Base-by-base conservation (phyloP, 2,888 invertebrate species). In the Gandaritis pyraliata region DNA sequence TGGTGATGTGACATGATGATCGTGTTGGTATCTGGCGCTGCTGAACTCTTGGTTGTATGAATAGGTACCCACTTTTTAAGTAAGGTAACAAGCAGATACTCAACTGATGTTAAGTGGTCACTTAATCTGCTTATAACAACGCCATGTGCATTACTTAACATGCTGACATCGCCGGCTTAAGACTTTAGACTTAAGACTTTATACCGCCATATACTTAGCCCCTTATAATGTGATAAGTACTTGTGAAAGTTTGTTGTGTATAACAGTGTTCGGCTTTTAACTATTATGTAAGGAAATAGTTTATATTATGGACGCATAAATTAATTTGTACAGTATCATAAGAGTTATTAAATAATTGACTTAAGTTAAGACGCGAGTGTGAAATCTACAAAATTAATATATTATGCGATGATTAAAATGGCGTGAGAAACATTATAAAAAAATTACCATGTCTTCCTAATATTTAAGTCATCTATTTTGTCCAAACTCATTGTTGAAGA, bases 121-220 rank as follows among this genome's bases (percentile, higher is more conserved):
- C n/a, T n/a, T n/a, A n/a, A n/a, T n/a, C n/a, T n/a, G n/a, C n/a
- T n/a, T n/a, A n/a, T n/a, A n/a, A n/a, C n/a, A n/a, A n/a, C n/a
- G n/a, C n/a, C n/a, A n/a, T n/a, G n/a, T n/a, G n/a, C n/a, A n/a
- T 33, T 33, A 33, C 8, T 11, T 33, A 33, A 15, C 8, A 7
- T 15, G 10, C 7, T 7, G 13, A 7, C 13, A 13, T 6, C 41
- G 8, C 8, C 41, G 33, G 15, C 48, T 33, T 73, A 69, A 72
- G 72, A 16, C 48, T 33, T 73, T 68, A 72, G 72, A 16, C 53
- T 45, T 54, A 54, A 13, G 36, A 54, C 53, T 54, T 48, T 55
- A 48, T 47, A 55, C 30, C 48, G 52, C 16, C 49, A 13, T 48
- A 56, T 41, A 33, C 52, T 13, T 49, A 56, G 23, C 43, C 41